Evolutionary conservation across 2,113 vertebrate genomes (phyloP).

Genomic region (Lanius collurio): DNA sequence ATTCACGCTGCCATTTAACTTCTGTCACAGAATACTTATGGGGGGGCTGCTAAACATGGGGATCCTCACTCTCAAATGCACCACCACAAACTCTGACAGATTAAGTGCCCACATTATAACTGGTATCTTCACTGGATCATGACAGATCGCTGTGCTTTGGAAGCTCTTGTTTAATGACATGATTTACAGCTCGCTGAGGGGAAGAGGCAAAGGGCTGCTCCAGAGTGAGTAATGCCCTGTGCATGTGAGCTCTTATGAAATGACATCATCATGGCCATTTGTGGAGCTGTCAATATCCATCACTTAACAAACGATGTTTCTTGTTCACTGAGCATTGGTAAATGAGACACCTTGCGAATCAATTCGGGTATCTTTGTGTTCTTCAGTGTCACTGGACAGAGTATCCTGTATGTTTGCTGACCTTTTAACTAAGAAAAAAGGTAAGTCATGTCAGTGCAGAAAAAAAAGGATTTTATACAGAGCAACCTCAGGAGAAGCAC

Average conservation of each 20-base stretch:
- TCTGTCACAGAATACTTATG: constrained; percentile 6
- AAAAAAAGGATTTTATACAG: neutral
- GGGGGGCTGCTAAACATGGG: constrained; percentile 28
- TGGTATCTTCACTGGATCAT: constrained; percentile 37
- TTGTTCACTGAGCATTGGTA: constrained; percentile 35
- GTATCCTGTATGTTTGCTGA: constrained; percentile 13
- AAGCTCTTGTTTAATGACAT: constrained; percentile 55
- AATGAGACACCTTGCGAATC: constrained; percentile 4
- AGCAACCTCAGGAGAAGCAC: neutral
- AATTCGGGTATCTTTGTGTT: neutral
- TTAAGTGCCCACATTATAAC: constrained; percentile 40
- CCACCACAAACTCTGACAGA: constrained; percentile 35
- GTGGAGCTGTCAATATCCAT: constrained; percentile 49
- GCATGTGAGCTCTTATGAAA: constrained; percentile 10
- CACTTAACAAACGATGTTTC: constrained; percentile 46
- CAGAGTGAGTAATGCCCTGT: neutral
- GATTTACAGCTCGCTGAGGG: constrained; percentile 58
- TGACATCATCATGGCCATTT: neutral
- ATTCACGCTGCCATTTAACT: constrained; percentile 42
- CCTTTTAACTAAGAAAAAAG: neutral
- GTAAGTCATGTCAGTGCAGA: neutral
- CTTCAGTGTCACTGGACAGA: neutral
- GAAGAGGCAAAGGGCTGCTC: constrained; percentile 17
- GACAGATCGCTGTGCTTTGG: constrained; percentile 57
- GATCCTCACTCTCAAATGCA: constrained; percentile 31